Percentiles rank a stretch among this genome's conserved stretches.
These are phyloP conservation scores for Slavum lentiscoides DNA, from an alignment of 2,888 invertebrate species.

Conservation along the genomic window DNA sequence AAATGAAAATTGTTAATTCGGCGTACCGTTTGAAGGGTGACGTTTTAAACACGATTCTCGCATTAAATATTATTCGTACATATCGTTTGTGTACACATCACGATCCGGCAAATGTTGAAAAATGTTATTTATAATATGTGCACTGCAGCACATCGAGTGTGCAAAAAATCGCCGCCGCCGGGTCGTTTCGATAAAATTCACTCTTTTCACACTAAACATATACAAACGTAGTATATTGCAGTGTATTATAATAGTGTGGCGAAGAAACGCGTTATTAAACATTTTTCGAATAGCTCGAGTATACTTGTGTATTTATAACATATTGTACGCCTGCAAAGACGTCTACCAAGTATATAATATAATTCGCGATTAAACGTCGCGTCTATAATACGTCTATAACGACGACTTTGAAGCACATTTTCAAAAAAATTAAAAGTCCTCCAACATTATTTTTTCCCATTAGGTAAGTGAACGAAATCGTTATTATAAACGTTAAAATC, in stretches of 20 bases:
- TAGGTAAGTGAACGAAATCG: neutral
- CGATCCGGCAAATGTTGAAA: too few relatives aligned
- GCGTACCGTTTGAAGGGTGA: too few relatives aligned
- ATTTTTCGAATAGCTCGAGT: conserved; percentile 10
- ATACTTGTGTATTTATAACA: too few relatives aligned
- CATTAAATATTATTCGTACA: too few relatives aligned
- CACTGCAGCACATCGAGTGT: too few relatives aligned
- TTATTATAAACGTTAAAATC: conserved; percentile 19
- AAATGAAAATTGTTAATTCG: too few relatives aligned
- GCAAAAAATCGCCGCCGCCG: neutral
- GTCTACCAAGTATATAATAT: neutral
- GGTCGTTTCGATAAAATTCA: conserved; percentile 4
- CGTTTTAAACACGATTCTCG: too few relatives aligned
- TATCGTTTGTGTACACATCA: too few relatives aligned
- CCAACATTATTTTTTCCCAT: conserved; percentile 9
- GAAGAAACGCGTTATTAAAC: conserved; percentile 15
- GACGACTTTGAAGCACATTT: conserved; percentile 12
- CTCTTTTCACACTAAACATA: too few relatives aligned
- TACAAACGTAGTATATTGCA: too few relatives aligned
- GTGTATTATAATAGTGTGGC: neutral
- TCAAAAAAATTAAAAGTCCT: neutral
- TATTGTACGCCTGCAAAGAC: neutral
- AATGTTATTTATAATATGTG: too few relatives aligned
- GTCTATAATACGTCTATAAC: conserved; percentile 7
- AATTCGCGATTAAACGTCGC: conserved; percentile 7